These are phyloP conservation scores for Drosophila algonquin DNA, from an alignment of 2,888 invertebrate species.

Conservation along the genomic window DNA sequence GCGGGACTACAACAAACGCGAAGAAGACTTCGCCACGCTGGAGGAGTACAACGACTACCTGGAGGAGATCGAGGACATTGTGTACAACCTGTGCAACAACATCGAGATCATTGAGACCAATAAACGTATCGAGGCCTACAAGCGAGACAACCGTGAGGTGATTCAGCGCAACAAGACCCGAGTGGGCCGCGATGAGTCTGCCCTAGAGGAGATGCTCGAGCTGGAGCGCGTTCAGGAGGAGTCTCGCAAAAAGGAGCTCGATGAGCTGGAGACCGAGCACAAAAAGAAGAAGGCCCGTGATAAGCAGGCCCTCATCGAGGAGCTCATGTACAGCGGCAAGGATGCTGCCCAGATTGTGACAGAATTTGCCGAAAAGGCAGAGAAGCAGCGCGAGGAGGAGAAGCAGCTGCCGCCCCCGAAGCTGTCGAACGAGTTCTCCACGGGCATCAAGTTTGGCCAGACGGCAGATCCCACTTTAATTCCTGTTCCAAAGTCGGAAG, in stretches of 20 bases:
- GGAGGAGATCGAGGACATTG: constrained; percentile 96
- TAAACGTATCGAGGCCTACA: constrained; percentile 95
- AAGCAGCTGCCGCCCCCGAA: constrained; percentile 82
- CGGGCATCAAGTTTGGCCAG: constrained; percentile 92
- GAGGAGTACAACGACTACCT: constrained; percentile 97
- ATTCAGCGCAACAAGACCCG: constrained; percentile 92
- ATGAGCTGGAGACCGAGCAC: constrained; percentile 87
- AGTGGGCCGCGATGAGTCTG: constrained; percentile 91
- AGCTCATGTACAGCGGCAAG: constrained; percentile 95
- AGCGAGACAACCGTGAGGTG: constrained; percentile 93
- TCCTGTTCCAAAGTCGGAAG: constrained; percentile 89
- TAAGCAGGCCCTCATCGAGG: constrained; percentile 96
- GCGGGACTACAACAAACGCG: constrained; percentile 96
- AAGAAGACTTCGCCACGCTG: constrained; percentile 94
- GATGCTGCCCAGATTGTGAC: constrained; percentile 95
- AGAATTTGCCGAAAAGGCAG: constrained; percentile 89
- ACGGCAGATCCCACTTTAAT: constrained; percentile 87
- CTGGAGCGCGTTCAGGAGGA: constrained; percentile 92
- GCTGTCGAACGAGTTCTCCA: constrained; percentile 90
- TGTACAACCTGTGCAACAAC: constrained; percentile 95
- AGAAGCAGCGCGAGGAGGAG: constrained; percentile 88
- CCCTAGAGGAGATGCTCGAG: constrained; percentile 93
- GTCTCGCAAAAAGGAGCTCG: constrained; percentile 88
- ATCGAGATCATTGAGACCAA: constrained; percentile 95
- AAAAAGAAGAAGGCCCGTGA: constrained; percentile 93